Conservation (phyloP, 1,140 invertebrate genomes). For the Hypothenemus hampei region DNA sequence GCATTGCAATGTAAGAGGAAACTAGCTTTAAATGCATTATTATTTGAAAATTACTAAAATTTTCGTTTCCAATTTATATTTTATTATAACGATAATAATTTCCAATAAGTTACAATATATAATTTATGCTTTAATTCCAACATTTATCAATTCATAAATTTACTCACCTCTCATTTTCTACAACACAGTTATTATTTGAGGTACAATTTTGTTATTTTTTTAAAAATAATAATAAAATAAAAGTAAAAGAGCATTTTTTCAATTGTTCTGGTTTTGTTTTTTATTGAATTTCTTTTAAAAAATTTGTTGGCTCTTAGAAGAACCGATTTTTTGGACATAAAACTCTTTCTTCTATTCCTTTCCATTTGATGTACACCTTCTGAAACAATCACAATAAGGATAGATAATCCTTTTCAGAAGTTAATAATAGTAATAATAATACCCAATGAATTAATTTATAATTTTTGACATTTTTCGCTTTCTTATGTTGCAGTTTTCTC, state of each 20-base stretch:
- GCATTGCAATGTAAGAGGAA: not conserved
- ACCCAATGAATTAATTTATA: conserved; percentile 5
- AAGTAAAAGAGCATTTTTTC: not conserved
- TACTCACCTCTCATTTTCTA: no score
- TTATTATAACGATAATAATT: not conserved
- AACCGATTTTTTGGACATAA: not conserved
- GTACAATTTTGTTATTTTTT: no score
- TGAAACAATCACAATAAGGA: not conserved
- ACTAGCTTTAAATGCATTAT: not conserved
- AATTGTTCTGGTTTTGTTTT: not conserved
- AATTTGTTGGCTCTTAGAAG: no score
- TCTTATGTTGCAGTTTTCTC: conserved; percentile 1
- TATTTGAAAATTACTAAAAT: no score
- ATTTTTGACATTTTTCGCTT: conserved; percentile 17
- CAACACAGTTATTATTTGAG: no score
- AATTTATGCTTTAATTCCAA: not conserved
- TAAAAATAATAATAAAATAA: no score
- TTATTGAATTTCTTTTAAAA: no score
- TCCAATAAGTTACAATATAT: no score
- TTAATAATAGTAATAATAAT: not conserved
- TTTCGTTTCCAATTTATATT: not conserved
- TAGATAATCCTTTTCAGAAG: not conserved
- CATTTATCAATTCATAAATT: no score
- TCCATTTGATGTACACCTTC: not conserved
- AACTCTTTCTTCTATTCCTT: not conserved